A percentile compares a stretch with the other conserved stretches of the same genome.
These are phyloP conservation scores for Platorchestia sp. DNA, from an alignment of 1,140 invertebrate genomes.

Conservation along the genomic window DNA sequence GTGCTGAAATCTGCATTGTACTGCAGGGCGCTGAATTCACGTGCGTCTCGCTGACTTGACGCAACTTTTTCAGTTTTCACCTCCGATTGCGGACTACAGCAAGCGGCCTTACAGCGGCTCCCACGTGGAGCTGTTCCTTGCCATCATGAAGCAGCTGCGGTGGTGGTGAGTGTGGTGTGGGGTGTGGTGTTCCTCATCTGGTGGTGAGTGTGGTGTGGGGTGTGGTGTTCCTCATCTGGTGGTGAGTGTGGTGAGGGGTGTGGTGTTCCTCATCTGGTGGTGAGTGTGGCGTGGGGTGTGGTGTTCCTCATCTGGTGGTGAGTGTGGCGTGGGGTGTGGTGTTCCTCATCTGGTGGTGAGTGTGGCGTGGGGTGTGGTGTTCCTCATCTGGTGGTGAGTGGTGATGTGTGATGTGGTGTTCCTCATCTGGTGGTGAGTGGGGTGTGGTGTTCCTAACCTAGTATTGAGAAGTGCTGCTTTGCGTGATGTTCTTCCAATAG, in stretches of 20 bases:
- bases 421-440: too few species aligned
- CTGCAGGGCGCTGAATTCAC: neutral
- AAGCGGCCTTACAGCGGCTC: conserved; percentile 15
- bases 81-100: neutral
- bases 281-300: too few species aligned
- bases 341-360: too few species aligned
- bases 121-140: neutral
- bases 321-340: too few species aligned
- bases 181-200: neutral
- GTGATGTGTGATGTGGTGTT: too few species aligned
- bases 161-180: conserved; percentile 12
- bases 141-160: neutral
- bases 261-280: neutral
- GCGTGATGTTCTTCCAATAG: too few species aligned
- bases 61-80: neutral
- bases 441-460: too few species aligned
- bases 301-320: too few species aligned
- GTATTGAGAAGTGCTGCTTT: too few species aligned
- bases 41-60: neutral
- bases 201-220: neutral
- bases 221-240: neutral
- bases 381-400: too few species aligned
- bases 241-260: neutral
- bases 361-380: too few species aligned
- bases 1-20: neutral